Evolutionary conservation across 1,140 invertebrate genomes (phyloP).

Genomic region (Neodiprion pinetum): DNA sequence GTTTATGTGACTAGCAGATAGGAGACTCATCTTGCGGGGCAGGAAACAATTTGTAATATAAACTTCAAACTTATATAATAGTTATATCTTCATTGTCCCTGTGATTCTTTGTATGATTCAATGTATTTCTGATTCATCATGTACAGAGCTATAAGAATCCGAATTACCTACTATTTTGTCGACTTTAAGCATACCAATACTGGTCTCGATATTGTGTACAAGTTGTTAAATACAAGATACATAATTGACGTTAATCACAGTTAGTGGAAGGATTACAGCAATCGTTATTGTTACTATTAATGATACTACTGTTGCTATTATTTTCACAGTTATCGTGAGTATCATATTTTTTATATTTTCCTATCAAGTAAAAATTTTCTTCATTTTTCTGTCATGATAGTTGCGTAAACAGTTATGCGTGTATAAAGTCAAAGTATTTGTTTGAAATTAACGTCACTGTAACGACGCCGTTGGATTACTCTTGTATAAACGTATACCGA

Average conservation of each 20-base stretch:
- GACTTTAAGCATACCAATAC: background rate
- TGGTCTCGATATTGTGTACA: background rate
- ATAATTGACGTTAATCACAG: background rate
- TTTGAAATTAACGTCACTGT: background rate
- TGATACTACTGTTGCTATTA: background rate
- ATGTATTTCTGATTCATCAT: background rate
- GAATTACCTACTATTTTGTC: background rate
- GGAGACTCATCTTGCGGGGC: background rate
- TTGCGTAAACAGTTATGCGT: no score
- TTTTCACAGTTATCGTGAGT: background rate
- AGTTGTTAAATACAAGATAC: background rate
- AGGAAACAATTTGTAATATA: no score
- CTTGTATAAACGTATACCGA: conserved; percentile 2
- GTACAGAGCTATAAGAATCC: background rate
- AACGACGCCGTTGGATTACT: background rate
- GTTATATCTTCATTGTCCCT: background rate
- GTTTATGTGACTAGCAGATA: background rate
- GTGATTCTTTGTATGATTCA: background rate
- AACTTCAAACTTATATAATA: background rate
- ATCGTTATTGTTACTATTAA: background rate
- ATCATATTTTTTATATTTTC: background rate
- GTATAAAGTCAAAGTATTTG: background rate
- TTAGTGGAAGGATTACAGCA: background rate
- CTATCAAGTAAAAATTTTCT: background rate
- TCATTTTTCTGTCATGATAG: no score